Evolutionary conservation across 2,888 invertebrate species (phyloP).

Genomic region (Gonocerus acuteangulatus): DNA sequence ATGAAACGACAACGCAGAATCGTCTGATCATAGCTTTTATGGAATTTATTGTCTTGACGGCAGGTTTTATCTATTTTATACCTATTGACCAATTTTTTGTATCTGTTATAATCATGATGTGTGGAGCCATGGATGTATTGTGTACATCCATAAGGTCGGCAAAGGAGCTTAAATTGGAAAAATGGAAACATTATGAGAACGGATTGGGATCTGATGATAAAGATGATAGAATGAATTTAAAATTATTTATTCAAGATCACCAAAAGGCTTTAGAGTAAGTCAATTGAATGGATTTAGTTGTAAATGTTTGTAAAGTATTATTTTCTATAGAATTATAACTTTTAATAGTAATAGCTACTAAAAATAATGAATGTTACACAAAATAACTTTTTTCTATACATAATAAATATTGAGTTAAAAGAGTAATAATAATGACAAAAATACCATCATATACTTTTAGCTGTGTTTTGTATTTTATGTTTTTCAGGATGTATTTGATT

Average conservation of each 20-base stretch:
- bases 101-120: slow-evolving; percentile 17
- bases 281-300: too few relatives aligned
- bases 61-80: slow-evolving; percentile 19
- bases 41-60: slow-evolving; percentile 11
- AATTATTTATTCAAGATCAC: slow-evolving; percentile 10
- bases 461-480: too few relatives aligned
- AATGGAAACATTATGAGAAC: neutral
- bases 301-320: too few relatives aligned
- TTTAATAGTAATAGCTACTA: too few relatives aligned
- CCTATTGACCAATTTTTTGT: slow-evolving; percentile 24
- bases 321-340: too few relatives aligned
- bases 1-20: slow-evolving; percentile 1
- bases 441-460: too few relatives aligned
- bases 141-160: neutral
- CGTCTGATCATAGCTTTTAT: slow-evolving; percentile 6
- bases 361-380: too few relatives aligned
- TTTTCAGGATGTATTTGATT: too few relatives aligned
- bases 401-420: too few relatives aligned
- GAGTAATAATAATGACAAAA: too few relatives aligned
- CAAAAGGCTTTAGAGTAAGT: slow-evolving; percentile 14
- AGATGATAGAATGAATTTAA: slow-evolving; percentile 2
- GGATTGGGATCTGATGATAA: neutral
- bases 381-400: too few relatives aligned
- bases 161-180: neutral
- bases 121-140: slow-evolving; percentile 8